Base-by-base conservation (phyloP, 2,113 vertebrate genomes). In the Pao palembangensis region DNA sequence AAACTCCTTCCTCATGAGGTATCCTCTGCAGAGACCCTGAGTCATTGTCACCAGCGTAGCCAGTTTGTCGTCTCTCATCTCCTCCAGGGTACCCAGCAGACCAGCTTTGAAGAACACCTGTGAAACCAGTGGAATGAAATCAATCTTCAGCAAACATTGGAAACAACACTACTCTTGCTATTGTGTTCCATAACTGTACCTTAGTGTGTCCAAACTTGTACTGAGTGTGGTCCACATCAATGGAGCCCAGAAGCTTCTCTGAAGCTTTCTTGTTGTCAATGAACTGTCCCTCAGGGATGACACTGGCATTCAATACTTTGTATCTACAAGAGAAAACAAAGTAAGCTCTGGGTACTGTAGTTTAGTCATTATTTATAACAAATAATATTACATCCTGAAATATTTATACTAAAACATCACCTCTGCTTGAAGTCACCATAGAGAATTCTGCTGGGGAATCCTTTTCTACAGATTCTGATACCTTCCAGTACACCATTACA, bases 51-150 rank as follows among this genome's bases (percentile, higher is more conserved):
- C 83, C 64, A 91, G 78, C 5, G 34, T 58, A 51, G 93, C 92
- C 79, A 96, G 76, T 69, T 94, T 95, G 0, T 97, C 95, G 85
- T 96, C 93, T 65, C 94, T 91, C 94, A 97, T 94, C 88, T 98
- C 95, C 66, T 97, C 95, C 70, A 98, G 91, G 12, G 89, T 87
- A 57, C 93, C 95, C 76, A 96, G 76, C 65, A 96, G 90, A 62
- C 94, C 94, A 86, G 94, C 95, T 92, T 96, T 96, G 89, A 98
- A 98, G 91, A 98, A 97, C 79, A 96, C 94, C 95, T 97, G 13
- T 42, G 58, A 12, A 38, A 18, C 5, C n/a, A 38, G 13, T 5
- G 38, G 18, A 41, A 13, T 13, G 18, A 55, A 61, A 0, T 17
- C 7, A 20, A n/a, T 4, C 8, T 55, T 38, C 2, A 47, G 13